These are phyloP conservation scores for Pseudococcus longispinus DNA, from an alignment of 2,888 invertebrate genomes.

Conservation along the genomic window DNA sequence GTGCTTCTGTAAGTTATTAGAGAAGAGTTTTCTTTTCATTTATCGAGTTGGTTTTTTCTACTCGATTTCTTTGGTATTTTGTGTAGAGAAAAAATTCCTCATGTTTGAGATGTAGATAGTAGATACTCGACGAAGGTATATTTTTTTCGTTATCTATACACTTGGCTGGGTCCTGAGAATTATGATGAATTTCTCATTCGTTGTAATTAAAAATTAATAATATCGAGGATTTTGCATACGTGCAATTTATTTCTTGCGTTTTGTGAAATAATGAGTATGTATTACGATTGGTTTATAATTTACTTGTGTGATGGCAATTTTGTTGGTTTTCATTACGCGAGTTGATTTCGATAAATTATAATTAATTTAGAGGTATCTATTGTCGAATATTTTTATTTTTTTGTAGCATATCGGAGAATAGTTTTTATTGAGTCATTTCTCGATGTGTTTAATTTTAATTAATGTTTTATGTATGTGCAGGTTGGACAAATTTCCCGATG, in stretches of 20 bases:
- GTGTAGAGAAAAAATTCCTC: not conserved
- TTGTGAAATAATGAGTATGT: not conserved
- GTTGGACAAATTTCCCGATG: too few relatives aligned
- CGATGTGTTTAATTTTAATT: too few relatives aligned
- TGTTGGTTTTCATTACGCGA: too few relatives aligned
- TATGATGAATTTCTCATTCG: not conserved
- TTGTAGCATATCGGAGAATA: too few relatives aligned
- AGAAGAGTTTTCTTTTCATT: not conserved
- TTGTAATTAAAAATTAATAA: slow-evolving; percentile 8
- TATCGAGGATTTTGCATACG: not conserved
- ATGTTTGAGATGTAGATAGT: not conserved
- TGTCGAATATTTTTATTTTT: too few relatives aligned
- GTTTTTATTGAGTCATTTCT: too few relatives aligned
- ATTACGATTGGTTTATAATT: not conserved
- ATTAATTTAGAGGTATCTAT: too few relatives aligned
- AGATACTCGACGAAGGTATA: not conserved
- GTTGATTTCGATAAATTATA: too few relatives aligned
- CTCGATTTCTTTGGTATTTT: not conserved
- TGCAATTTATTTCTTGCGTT: not conserved
- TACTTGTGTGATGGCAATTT: too few relatives aligned
- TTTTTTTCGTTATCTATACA: not conserved
- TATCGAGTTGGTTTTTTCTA: not conserved
- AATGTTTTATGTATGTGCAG: too few relatives aligned
- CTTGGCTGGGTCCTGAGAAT: not conserved
- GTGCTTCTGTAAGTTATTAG: not conserved